Base-by-base conservation (phyloP, 1,140 invertebrate genomes). In the Drosophila lacteicornis region DNA sequence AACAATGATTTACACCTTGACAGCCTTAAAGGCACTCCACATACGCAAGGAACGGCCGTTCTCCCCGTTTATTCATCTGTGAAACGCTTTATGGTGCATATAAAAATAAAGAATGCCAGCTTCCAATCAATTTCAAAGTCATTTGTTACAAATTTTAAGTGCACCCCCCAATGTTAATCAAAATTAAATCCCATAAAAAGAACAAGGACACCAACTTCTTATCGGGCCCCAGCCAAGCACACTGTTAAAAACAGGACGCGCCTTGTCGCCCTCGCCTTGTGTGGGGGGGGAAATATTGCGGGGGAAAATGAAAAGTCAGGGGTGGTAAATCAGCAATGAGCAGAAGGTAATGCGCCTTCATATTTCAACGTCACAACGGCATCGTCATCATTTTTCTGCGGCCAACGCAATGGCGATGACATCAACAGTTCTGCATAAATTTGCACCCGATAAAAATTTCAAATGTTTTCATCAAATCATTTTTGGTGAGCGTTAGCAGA, bases 391-490 rank as follows among this genome's bases (percentile, higher is more conserved):
- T 90, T 88, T 88, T 77, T 84, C 80, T 88, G 80, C 65, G 68
- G 83, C 77, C 67, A 67, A 67, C 65, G 59, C 66, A 68, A 71
- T 51, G 68, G 79, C 85, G 86, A 91, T 90, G 85, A 90, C 85
- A 90, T 90, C 79, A 85, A 90, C 85, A 90, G 85, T 90, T 90
- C 85, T 90, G 85, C 81, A 90, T 90, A 90, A 90, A 85, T 90
- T 90, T 90, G 85, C 86, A 90, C 85, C 85, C 86, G 85, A 90
- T 90, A 90, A 90, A 90, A 90, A 90, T 90, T 90, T 90, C 85
- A 90, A 90, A 90, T 90, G 85, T 90, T 90, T 90, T 90, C 85
- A 90, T 90, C 85, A 90, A 90, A 90, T 90, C 86, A 90, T 90
- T 90, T 90, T 85, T 38, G 85, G 79, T 47, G 69, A 67, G 80